Evolutionary conservation across 2,797 vertebrate genomes (phyloP), one percentile per base, ranked within the genome.

Genomic region (Ctenopoma multispine): DNA sequence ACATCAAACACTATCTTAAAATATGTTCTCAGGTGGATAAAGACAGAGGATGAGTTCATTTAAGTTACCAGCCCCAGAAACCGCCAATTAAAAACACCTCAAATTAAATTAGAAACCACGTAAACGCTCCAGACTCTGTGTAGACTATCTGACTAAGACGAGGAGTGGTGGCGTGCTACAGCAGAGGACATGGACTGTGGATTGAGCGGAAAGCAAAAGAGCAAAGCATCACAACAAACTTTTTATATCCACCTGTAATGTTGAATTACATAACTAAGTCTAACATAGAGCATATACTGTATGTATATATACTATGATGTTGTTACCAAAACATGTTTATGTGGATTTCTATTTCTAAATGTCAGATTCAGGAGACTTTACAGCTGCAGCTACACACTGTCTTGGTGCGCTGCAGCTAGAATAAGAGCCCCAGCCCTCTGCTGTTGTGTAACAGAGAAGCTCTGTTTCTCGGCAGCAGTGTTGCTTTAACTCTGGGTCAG

Each of bases 401-500:
- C 3, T 12, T 0, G 36, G 34, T 34, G 29, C 44, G 66, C 2
- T 49, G 5, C 27, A 14, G 63, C 40, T 27, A 5, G 13, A 59
- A 56, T 24, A 14, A 60, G 14, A 27, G 1, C 18, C 24, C 11
- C 38, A 34, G 24, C 47, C 4, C 23, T 77, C 54, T 21, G 24
- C 0, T 56, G 66, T 64, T 73, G 71, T 75, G 56, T 68, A 80
- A 82, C 74, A 83, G 60, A 60, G 46, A 17, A 23, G 79, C 74
- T 80, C 54, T 74, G 83, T 76, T 76, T 68, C 57, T 57, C 61
- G 56, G 70, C 66, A 48, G 77, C 77, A 14, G 20, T 71, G 85
- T 79, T 85, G 80, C 79, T 82, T 77, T 87, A 83, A 83, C 76
- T 79, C 66, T 0, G 21, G 72, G 75, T 77, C 82, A 75, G 71